A percentile compares a stretch with the other conserved stretches of the same genome.
phyloP scores from a whole-genome alignment of 2,888 invertebrate genomes.

The Mythimna loreyi region DNA sequence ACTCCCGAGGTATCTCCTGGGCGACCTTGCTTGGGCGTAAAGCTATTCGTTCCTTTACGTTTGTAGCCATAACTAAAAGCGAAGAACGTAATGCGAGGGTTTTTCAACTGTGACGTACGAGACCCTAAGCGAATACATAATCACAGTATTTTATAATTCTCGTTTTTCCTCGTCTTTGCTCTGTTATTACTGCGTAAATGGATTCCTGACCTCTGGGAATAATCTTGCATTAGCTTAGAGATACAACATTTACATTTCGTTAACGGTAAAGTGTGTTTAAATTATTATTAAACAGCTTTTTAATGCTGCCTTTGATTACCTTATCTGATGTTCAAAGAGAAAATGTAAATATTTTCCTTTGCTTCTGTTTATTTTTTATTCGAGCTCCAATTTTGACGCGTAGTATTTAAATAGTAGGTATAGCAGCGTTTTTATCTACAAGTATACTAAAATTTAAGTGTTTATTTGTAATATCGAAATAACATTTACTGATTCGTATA shows the following conservation, averaged over 20 bases:
- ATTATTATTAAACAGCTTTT: constrained; percentile 23
- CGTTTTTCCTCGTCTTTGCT: constrained; percentile 12
- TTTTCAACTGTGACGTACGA: background rate
- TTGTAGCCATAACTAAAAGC: background rate
- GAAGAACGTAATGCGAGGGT: background rate
- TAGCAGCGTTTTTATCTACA: too few species aligned
- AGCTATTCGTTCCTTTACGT: too few species aligned
- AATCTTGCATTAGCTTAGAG: constrained; percentile 40
- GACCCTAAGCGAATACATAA: constrained; percentile 31
- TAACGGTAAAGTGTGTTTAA: constrained; percentile 11
- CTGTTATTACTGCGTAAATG: constrained; percentile 47
- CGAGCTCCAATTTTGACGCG: background rate
- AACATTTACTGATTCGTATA: too few species aligned
- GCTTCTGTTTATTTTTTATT: background rate
- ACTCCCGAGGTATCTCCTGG: too few species aligned
- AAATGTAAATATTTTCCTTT: constrained; percentile 17
- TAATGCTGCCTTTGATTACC: constrained; percentile 25
- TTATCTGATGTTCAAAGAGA: constrained; percentile 29
- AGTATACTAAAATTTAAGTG: too few species aligned
- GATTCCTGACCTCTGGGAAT: constrained; percentile 38
- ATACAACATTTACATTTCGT: constrained; percentile 32
- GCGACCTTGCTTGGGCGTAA: too few species aligned
- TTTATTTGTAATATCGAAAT: too few species aligned
- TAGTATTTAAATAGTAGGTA: too few species aligned
- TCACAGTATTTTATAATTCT: constrained; percentile 38